These are phyloP conservation scores for Monochamus saltuarius DNA, from an alignment of 1,140 invertebrate genomes.

Conservation along the genomic window DNA sequence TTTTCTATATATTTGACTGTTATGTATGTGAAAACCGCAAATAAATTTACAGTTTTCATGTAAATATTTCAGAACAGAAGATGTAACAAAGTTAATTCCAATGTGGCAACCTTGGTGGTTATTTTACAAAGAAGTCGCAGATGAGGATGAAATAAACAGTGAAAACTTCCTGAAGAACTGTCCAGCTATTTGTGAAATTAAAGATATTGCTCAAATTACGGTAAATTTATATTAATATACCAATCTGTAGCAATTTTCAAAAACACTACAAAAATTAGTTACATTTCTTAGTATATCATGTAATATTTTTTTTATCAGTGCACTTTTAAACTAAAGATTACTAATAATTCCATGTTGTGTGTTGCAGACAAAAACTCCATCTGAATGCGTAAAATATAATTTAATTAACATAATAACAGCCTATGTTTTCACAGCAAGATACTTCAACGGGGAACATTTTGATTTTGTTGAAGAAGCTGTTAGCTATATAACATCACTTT, in stretches of 20 bases:
- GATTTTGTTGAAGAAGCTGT: slow-evolving; percentile 61
- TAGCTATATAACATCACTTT: slow-evolving; percentile 60
- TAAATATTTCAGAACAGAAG: slow-evolving; percentile 46
- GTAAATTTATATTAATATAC: slow-evolving; percentile 42
- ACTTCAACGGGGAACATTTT: slow-evolving; percentile 71
- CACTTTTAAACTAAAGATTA: not conserved
- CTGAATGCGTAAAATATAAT: slow-evolving; percentile 66
- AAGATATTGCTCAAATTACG: slow-evolving; percentile 48
- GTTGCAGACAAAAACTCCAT: slow-evolving; percentile 63
- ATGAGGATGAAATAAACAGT: slow-evolving; percentile 30
- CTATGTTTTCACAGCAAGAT: slow-evolving; percentile 65
- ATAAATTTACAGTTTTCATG: no score
- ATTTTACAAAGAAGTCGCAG: slow-evolving; percentile 29
- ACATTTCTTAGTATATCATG: no score
- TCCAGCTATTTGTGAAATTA: slow-evolving; percentile 50
- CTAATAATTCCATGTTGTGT: slow-evolving; percentile 21
- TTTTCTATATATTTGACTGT: no score
- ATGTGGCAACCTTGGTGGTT: slow-evolving; percentile 61
- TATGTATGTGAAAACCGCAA: no score
- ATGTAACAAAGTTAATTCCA: slow-evolving; percentile 58
- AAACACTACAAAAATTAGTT: slow-evolving; percentile 11
- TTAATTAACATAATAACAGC: slow-evolving; percentile 68
- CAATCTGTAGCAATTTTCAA: slow-evolving; percentile 2
- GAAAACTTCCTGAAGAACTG: slow-evolving; percentile 43
- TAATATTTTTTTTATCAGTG: slow-evolving; percentile 9